Evolutionary conservation across 2,113 vertebrate genomes (phyloP).

Genomic region (Rhinichthys klamathensis): DNA sequence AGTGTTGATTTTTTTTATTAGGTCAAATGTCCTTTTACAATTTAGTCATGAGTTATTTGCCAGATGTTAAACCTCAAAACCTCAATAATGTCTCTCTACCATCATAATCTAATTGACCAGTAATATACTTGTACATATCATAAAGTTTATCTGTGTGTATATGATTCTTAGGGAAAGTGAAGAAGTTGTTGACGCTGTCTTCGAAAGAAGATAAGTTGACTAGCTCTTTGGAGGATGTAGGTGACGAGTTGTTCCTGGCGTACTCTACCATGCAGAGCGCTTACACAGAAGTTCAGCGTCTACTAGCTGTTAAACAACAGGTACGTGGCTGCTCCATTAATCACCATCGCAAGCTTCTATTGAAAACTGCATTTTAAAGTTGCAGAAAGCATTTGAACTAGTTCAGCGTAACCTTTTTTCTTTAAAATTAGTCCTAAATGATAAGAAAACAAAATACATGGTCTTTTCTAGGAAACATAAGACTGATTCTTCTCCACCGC

Average conservation of each 20-base stretch:
- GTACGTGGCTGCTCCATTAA: slow-evolving; percentile 65
- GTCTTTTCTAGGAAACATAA: too few species aligned
- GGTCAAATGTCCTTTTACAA: not conserved
- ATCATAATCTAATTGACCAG: too few species aligned
- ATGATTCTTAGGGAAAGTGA: slow-evolving; percentile 74
- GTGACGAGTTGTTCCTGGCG: slow-evolving; percentile 81
- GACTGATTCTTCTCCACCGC: too few species aligned
- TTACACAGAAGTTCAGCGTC: slow-evolving; percentile 85
- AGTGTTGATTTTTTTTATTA: not conserved
- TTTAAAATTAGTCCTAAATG: too few species aligned
- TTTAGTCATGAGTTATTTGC: not conserved
- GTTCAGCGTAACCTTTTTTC: too few species aligned
- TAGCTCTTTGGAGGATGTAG: slow-evolving; percentile 81
- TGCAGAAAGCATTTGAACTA: too few species aligned
- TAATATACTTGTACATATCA: not conserved
- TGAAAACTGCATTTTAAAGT: too few species aligned
- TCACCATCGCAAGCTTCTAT: not conserved
- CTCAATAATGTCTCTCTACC: not conserved
- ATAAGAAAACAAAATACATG: too few species aligned
- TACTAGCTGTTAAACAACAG: slow-evolving; percentile 87
- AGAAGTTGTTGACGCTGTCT: slow-evolving; percentile 86
- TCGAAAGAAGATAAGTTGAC: slow-evolving; percentile 89
- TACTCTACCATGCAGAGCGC: slow-evolving; percentile 83
- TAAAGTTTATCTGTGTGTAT: not conserved
- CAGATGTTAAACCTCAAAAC: not conserved